Percentiles rank a stretch among this genome's conserved stretches.
phyloP scores from a whole-genome alignment of 2,113 vertebrate genomes.

The Willisornis vidua region DNA sequence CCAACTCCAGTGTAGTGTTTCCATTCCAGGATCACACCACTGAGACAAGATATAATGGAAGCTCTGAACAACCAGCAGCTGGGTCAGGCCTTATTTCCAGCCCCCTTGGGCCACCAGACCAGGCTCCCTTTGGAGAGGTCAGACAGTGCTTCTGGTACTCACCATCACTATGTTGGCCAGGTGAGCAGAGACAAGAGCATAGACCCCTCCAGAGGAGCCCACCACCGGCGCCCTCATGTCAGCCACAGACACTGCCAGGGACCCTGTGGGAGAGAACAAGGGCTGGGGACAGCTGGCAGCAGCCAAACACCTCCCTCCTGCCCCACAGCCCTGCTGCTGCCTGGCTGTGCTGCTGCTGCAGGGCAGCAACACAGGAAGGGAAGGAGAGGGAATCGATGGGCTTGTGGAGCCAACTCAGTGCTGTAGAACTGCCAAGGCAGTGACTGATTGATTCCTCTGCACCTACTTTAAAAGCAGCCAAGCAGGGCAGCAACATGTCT shows the following conservation, averaged over 20 bases:
- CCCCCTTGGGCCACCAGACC: not conserved
- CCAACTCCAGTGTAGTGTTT: not conserved
- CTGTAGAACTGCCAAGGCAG: not conserved
- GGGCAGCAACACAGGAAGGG: not conserved
- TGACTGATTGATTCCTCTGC: not conserved
- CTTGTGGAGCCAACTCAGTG: not conserved
- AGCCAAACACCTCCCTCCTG: not conserved
- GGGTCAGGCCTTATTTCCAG: not conserved
- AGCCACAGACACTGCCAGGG: constrained; percentile 91
- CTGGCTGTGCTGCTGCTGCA: not conserved
- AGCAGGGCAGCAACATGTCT: not conserved
- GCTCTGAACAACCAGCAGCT: not conserved
- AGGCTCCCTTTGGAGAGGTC: not conserved
- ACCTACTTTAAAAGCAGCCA: not conserved
- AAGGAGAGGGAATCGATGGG: not conserved
- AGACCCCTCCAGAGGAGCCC: constrained; percentile 95
- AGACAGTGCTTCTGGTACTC: constrained; percentile 48
- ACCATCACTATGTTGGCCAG: constrained; percentile 98
- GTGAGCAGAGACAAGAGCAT: constrained; percentile 95
- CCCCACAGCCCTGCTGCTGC: not conserved
- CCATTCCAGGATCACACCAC: not conserved
- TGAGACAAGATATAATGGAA: not conserved
- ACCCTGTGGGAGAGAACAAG: constrained; percentile 78
- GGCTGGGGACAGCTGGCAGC: not conserved
- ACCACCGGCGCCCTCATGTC: constrained; percentile 96